A percentile compares a stretch with the other conserved stretches of the same genome.
Conservation (phyloP, 2,113 vertebrate genomes). For the Heterochromis multidens region DNA sequence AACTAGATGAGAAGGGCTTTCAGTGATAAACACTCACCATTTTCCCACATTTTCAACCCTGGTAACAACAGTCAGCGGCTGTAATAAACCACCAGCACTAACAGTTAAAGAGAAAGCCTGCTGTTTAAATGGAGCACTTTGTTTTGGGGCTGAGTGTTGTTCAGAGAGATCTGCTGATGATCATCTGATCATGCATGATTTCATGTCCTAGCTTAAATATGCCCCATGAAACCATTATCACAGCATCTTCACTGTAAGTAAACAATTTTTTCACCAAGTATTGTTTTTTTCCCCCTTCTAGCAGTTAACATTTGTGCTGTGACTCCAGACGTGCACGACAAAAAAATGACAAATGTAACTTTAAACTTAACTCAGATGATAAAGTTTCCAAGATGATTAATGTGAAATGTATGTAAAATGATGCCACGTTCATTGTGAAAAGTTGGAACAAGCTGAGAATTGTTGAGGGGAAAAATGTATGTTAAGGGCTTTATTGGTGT, state of each 20-base stretch:
- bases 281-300: background rate
- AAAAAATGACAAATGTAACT: background rate
- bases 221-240: background rate
- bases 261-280: background rate
- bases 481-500: background rate
- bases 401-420: background rate
- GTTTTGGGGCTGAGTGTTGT: background rate
- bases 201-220: background rate
- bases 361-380: background rate
- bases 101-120: background rate
- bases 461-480: background rate
- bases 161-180: slow-evolving; percentile 46
- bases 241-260: background rate
- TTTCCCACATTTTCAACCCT: background rate
- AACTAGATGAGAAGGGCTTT: background rate
- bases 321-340: background rate
- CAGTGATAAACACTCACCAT: background rate
- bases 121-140: background rate
- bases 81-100: background rate
- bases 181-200: slow-evolving; percentile 32
- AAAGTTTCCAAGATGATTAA: background rate
- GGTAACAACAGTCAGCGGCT: background rate
- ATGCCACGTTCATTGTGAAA: background rate
- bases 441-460: background rate
- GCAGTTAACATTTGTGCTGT: background rate